Percentiles rank a stretch among this genome's conserved stretches.
Evolutionary conservation across 2,113 vertebrate genomes (phyloP).

Genomic region (Cyphomyrus plagiostoma): DNA sequence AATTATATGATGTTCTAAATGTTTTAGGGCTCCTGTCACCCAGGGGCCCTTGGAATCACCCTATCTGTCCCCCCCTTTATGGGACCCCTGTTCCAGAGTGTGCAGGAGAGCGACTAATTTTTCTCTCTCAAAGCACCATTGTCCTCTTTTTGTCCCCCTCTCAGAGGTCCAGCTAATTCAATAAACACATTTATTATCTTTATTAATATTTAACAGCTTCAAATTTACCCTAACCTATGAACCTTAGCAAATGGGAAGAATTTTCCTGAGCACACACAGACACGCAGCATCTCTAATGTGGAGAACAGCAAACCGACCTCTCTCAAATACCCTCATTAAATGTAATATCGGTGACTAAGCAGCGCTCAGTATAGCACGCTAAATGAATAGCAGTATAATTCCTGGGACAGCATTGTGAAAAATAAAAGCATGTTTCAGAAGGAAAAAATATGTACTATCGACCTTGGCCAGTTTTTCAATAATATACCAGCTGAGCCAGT

Average conservation of each 20-base stretch:
- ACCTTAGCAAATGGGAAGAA: not conserved
- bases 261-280: not conserved
- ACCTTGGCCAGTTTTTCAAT: not conserved
- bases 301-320: not conserved
- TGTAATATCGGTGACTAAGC: not conserved
- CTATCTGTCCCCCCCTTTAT: not conserved
- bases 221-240: not conserved
- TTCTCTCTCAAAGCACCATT: not conserved
- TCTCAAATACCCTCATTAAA: constrained; percentile 1
- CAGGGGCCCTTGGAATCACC: not conserved
- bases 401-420: not conserved
- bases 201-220: constrained; percentile 1
- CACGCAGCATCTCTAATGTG: not conserved
- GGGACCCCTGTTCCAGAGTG: not conserved
- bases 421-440: not conserved
- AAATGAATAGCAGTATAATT: not conserved
- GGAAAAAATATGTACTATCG: not conserved
- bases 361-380: not conserved
- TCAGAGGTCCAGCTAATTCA: not conserved
- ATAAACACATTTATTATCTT: not conserved
- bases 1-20: not conserved
- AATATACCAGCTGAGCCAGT: not conserved
- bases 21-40: not conserved
- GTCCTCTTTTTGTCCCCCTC: not conserved
- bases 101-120: not conserved